These are phyloP conservation scores for Oreonectes daqikongensis DNA, from an alignment of 2,797 vertebrate genomes.

Conservation along the genomic window DNA sequence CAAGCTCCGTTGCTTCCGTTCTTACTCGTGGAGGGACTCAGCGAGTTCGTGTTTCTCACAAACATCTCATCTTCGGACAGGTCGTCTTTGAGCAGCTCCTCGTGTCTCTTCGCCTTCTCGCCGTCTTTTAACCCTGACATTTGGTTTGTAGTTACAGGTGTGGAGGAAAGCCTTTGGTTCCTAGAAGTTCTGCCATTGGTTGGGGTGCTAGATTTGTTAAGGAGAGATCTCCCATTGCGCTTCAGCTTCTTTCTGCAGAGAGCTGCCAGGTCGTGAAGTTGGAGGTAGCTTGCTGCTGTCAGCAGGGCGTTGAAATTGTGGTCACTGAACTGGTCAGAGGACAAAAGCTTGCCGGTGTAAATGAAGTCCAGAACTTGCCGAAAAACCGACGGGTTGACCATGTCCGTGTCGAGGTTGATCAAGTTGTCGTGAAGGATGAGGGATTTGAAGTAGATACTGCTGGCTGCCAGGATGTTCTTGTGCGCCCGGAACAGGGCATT, in stretches of 20 bases:
- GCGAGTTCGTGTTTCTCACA: constrained; percentile 74
- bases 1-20: constrained; percentile 73
- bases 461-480: constrained; percentile 90
- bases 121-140: constrained; percentile 78
- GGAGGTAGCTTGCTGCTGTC: constrained; percentile 93
- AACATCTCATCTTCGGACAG: constrained; percentile 83
- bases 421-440: constrained; percentile 90
- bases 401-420: constrained; percentile 89
- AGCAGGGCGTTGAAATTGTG: constrained; percentile 87
- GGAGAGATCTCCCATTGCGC: constrained; percentile 79
- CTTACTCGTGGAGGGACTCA: constrained; percentile 73
- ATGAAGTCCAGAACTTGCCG: constrained; percentile 86
- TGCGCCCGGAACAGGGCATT: constrained; percentile 92
- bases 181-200: constrained; percentile 78
- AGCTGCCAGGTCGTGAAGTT: constrained; percentile 87
- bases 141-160: constrained; percentile 80
- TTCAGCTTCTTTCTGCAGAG: constrained; percentile 89
- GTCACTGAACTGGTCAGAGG: constrained; percentile 82
- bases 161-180: constrained; percentile 82
- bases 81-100: constrained; percentile 80
- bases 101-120: constrained; percentile 72
- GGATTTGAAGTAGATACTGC: constrained; percentile 91
- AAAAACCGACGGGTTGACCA: constrained; percentile 88
- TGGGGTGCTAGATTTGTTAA: constrained; percentile 71
- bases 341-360: constrained; percentile 89